Base-by-base conservation (phyloP, 2,888 invertebrate genomes). In the Netelia inedita region DNA sequence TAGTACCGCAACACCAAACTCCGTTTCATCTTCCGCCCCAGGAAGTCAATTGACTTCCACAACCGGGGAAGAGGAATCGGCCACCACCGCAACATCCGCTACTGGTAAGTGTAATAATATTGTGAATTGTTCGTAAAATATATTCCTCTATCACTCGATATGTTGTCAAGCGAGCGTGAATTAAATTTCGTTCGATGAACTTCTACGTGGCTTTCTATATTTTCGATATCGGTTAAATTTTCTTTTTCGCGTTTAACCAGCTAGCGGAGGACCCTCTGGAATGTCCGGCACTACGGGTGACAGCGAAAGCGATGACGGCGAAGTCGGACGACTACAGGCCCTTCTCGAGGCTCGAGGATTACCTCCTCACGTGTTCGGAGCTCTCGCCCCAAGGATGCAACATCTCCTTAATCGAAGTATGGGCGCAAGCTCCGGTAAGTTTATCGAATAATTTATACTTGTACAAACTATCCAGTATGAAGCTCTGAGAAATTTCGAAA, bases 291-390 rank as follows among this genome's bases (percentile, higher is more conserved):
- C 94, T 10, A 95, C 95, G 11, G 95, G 95, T 14, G 96, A 96
- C 90, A 96, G 96, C 43, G 97, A 97, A 91, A 96, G 96, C 89
- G 99, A 99, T 94, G 98, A 99, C 93, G 98, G 97, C 90, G 99
- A 99, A 94, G 98, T 99, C 93, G 98, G 99, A 55, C 96, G 99
- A 69, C 95, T 99, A 82, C 99, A 99, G 94, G 99, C 99, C 28
- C 94, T 99, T 89, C 95, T 99, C 74, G 99, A 99, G 94, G 98
- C 99, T 14, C 95, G 99, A 88, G 99, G 99, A 35, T 94, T 99
- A 88, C 99, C 99, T n/a, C 98, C 99, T 14, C 99, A 99, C 93
- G 95, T 99, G 85, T 98, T 99, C 90, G 98, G 99, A 50, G 98
- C 99, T 1, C 95, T 99, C 76, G 99, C 98, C 0, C 98, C 99